Evolutionary conservation across 2,797 vertebrate genomes (phyloP).

Genomic region (Sebastes nivosus): DNA sequence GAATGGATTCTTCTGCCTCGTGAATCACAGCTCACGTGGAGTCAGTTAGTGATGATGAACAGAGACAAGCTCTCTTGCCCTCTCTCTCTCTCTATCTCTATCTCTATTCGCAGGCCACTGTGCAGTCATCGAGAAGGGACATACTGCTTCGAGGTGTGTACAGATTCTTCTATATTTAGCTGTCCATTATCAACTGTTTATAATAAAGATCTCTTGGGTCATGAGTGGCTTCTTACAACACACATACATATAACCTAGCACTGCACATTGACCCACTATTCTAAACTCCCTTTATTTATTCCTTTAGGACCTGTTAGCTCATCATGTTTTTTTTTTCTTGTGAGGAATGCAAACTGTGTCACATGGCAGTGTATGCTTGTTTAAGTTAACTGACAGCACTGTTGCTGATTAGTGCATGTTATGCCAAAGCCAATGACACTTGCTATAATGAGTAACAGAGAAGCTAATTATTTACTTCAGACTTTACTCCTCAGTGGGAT

Average conservation of each 20-base stretch:
- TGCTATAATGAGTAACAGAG: slow-evolving; percentile 62
- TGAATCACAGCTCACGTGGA: slow-evolving; percentile 72
- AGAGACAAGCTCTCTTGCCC: slow-evolving; percentile 7
- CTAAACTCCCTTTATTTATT: slow-evolving; percentile 9
- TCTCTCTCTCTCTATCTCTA: slow-evolving; percentile 2
- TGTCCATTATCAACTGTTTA: slow-evolving; percentile 20
- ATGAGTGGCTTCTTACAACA: neutral
- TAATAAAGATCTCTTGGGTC: slow-evolving; percentile 21
- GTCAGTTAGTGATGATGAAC: slow-evolving; percentile 51
- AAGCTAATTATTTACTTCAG: slow-evolving; percentile 57
- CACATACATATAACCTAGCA: neutral
- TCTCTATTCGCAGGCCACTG: slow-evolving; percentile 39
- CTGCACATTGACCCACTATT: slow-evolving; percentile 2
- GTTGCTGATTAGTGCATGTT: slow-evolving; percentile 10
- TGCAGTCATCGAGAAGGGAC: neutral
- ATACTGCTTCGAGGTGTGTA: slow-evolving; percentile 27
- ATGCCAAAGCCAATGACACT: slow-evolving; percentile 30
- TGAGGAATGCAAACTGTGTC: slow-evolving; percentile 32
- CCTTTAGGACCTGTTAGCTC: neutral
- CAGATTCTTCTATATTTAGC: slow-evolving; percentile 61
- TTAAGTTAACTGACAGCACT: slow-evolving; percentile 1
- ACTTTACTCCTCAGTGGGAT: slow-evolving; percentile 18
- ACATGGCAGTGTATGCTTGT: slow-evolving; percentile 5
- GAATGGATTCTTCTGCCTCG: slow-evolving; percentile 51
- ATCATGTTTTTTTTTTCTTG: slow-evolving; percentile 14